phyloP scores from a whole-genome alignment of 2,888 invertebrate genomes.

The Melitaea athalia region DNA sequence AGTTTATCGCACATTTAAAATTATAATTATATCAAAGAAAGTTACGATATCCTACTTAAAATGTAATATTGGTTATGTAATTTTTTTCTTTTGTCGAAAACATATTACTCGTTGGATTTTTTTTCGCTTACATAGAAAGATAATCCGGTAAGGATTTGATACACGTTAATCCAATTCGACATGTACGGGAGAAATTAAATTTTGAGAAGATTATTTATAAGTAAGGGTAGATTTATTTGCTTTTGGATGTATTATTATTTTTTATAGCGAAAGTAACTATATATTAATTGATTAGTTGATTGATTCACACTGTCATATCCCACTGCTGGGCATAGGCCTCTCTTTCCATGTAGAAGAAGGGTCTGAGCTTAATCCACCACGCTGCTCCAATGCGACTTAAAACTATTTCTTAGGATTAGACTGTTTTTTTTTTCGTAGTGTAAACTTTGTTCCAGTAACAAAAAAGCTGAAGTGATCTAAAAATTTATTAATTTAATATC shows the following conservation, averaged over 20 bases:
- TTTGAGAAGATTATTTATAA: conserved; percentile 1
- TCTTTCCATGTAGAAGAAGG: no score
- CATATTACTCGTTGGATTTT: conserved; percentile 11
- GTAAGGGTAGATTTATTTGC: neutral
- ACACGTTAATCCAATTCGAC: conserved; percentile 7
- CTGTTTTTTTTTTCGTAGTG: no score
- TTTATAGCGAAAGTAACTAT: neutral
- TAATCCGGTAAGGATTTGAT: conserved; percentile 11
- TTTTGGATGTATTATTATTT: neutral
- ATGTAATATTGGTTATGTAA: neutral
- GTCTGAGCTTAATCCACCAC: no score
- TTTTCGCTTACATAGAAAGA: conserved; percentile 14
- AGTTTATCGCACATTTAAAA: no score
- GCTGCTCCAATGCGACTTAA: no score
- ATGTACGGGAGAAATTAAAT: neutral
- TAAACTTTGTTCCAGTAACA: no score
- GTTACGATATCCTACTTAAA: neutral
- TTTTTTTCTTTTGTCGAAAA: conserved; percentile 14
- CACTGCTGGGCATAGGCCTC: no score
- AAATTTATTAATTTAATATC: no score
- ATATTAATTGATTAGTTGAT: neutral
- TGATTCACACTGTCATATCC: no score
- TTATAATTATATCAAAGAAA: no score
- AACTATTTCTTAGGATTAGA: no score
- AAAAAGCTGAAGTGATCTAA: no score